Base-by-base conservation (phyloP, 2,113 vertebrate species). In the Tyto alba region DNA sequence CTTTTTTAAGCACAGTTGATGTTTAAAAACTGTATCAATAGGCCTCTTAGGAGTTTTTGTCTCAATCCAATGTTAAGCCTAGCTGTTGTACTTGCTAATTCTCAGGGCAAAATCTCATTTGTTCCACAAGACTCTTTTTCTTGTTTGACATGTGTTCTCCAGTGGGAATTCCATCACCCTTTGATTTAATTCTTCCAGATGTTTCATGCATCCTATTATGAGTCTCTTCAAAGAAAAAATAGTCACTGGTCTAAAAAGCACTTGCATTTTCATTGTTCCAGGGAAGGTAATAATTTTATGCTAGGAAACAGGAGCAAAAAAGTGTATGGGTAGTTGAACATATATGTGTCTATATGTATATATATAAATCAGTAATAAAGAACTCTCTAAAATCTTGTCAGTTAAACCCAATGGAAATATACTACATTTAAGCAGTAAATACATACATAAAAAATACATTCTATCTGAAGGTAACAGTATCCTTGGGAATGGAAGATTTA, bases 131-230 rank as follows among this genome's bases (percentile, higher is more conserved):
- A 85, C 93, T 91, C 94, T 96, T 94, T 92, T 96, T 96, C 96
- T 96, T 96, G 88, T 93, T 97, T 96, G 96, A 97, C 97, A 96
- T 96, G 91, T 91, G 89, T 94, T 96, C 85, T 91, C 96, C 84
- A 91, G 81, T 84, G 97, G 93, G 97, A 96, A 97, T 97, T 96
- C 95, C 78, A 97, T 92, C 95, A 96, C 83, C 68, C 93, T 96
- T 97, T 97, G 97, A 97, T 97, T 97, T 97, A 98, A 97, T 97
- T 94, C 97, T 97, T 97, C 97, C 97, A 97, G 97, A 97, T 98
- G 96, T 97, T 98, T 96, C 92, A 96, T 96, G 93, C 92, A 92
- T 88, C 79, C 89, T 96, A 94, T 96, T 96, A 97, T 96, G 85
- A 97, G 72, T 18, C 88, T 95, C 94, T 96, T 97, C 95, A 97